phyloP scores from a whole-genome alignment of 1,140 invertebrate genomes.

The Reticulitermes speratus region DNA sequence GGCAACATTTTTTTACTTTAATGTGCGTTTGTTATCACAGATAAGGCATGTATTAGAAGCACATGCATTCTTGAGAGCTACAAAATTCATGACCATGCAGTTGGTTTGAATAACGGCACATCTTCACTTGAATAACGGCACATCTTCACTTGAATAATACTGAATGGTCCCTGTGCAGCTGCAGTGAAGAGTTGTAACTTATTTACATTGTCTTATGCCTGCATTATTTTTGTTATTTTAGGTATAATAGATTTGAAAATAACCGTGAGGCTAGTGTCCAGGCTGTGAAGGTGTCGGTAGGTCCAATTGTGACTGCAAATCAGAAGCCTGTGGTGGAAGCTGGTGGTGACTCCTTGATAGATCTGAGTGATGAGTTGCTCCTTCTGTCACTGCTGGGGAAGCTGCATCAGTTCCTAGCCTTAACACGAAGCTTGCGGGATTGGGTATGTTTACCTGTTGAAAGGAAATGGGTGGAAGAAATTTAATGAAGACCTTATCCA shows the following conservation, averaged over 20 bases:
- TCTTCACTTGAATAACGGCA: too few species aligned
- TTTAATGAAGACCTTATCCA: too few species aligned
- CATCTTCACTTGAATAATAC: too few species aligned
- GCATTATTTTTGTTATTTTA: constrained; percentile 36
- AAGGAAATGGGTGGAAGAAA: too few species aligned
- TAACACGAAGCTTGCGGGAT: constrained; percentile 39
- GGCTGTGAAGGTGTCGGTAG: not conserved
- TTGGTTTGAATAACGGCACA: too few species aligned
- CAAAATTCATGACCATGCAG: too few species aligned
- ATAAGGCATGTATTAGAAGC: too few species aligned
- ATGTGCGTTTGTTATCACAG: too few species aligned
- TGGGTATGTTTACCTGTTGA: constrained; percentile 40
- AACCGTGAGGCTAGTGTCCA: constrained; percentile 49
- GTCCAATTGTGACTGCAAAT: not conserved
- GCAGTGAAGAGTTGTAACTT: too few species aligned
- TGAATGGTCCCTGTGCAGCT: too few species aligned
- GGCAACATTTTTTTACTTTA: too few species aligned
- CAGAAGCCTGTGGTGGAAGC: constrained; percentile 33
- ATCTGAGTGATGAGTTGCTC: constrained; percentile 58
- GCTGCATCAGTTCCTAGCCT: constrained; percentile 23
- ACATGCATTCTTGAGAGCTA: too few species aligned
- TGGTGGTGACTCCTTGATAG: constrained; percentile 61
- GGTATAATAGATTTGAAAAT: constrained; percentile 74
- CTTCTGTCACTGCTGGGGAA: constrained; percentile 27
- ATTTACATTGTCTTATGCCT: not conserved